Percentiles rank a stretch among this genome's conserved stretches.
Conservation (phyloP, 1,140 invertebrate genomes). For the Charaxes varanes region DNA sequence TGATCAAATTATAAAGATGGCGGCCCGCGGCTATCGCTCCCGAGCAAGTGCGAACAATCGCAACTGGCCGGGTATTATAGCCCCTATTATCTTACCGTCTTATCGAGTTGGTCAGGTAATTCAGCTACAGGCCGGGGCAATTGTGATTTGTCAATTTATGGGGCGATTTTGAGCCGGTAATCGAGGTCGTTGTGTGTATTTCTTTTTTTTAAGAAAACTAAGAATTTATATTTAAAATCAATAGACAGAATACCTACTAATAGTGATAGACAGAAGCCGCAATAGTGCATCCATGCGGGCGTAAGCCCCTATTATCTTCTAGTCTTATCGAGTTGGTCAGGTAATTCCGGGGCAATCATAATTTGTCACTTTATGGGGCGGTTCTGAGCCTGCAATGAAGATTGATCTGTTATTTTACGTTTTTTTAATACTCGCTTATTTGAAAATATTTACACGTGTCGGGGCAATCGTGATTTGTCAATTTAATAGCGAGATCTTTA, state of each 20-base stretch:
- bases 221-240: too few species aligned
- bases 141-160: constrained; percentile 2
- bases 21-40: constrained; percentile 37
- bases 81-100: constrained; percentile 29
- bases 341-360: constrained; percentile 22
- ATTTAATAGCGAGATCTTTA: too few species aligned
- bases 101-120: constrained; percentile 26
- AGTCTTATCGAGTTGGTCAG: constrained; percentile 25
- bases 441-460: too few species aligned
- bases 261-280: too few species aligned
- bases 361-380: too few species aligned
- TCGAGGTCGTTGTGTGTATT: too few species aligned
- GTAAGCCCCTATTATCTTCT: constrained; percentile 32
- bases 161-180: too few species aligned
- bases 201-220: neutral
- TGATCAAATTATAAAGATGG: constrained; percentile 72
- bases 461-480: neutral
- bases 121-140: constrained; percentile 7
- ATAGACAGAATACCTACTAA: too few species aligned
- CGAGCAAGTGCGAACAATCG: constrained; percentile 43
- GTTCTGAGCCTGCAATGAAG: too few species aligned
- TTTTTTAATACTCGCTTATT: too few species aligned
- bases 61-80: constrained; percentile 28
- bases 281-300: too few species aligned
- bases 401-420: too few species aligned